phyloP scores from a whole-genome alignment of 2,888 invertebrate species.

The Caenorhabditis auriculariae region DNA sequence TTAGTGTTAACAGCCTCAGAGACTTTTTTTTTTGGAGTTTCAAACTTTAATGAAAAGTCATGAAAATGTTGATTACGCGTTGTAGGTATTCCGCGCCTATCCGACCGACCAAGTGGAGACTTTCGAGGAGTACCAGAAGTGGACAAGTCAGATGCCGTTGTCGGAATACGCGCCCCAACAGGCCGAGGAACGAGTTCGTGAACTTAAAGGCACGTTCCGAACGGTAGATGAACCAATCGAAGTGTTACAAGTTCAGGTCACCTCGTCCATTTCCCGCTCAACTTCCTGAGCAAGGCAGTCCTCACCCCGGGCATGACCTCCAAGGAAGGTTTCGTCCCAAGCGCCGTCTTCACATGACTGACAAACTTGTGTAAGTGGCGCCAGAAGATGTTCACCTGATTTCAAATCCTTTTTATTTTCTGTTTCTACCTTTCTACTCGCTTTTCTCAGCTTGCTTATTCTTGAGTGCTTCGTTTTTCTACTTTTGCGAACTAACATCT shows the following conservation, averaged over 20 bases:
- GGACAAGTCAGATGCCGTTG: constrained; percentile 76
- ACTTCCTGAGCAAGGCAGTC: constrained; percentile 84
- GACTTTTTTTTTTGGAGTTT: no score
- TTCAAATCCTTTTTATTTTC: not conserved
- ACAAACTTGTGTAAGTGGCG: not conserved
- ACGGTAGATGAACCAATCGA: not conserved
- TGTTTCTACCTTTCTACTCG: not conserved
- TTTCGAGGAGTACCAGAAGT: constrained; percentile 76
- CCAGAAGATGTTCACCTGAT: not conserved
- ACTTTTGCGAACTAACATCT: not conserved
- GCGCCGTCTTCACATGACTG: constrained; percentile 79
- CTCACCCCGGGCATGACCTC: constrained; percentile 80
- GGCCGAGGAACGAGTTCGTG: constrained; percentile 51
- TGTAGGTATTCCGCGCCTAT: constrained; percentile 82
- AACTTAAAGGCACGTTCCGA: constrained; percentile 62
- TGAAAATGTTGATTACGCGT: not conserved
- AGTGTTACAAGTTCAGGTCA: constrained; percentile 73
- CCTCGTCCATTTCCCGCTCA: constrained; percentile 83
- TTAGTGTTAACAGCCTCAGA: no score
- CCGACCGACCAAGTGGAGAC: constrained; percentile 82
- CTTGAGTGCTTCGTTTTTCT: not conserved
- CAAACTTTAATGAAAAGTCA: no score
- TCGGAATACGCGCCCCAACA: constrained; percentile 73
- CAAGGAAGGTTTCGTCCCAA: constrained; percentile 89
- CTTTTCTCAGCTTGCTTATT: not conserved